phyloP scores from a whole-genome alignment of 2,113 vertebrate genomes.

The Melanocharis versteri region DNA sequence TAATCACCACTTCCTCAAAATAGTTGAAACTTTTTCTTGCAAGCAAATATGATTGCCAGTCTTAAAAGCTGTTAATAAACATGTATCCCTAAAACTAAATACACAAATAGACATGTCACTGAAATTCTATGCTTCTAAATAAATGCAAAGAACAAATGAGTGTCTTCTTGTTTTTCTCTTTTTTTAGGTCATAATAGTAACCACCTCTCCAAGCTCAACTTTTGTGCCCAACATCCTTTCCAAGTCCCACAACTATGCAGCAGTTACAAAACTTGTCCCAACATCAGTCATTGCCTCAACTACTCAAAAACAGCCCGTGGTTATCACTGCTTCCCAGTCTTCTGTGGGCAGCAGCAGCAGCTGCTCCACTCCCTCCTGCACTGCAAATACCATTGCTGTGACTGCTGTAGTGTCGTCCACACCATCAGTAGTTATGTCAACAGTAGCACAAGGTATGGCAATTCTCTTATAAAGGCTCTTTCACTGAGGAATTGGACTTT shows the following conservation, averaged over 20 bases:
- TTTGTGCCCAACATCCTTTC: slow-evolving; percentile 99
- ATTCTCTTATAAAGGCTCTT: background rate
- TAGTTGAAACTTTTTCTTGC: background rate
- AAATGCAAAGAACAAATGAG: slow-evolving; percentile 42
- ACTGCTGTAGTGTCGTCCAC: slow-evolving; percentile 90
- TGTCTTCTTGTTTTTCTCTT: background rate
- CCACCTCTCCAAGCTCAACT: slow-evolving; percentile 94
- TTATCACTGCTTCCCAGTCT: slow-evolving; percentile 85
- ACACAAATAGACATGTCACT: background rate
- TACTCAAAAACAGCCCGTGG: slow-evolving; percentile 90
- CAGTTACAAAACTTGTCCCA: slow-evolving; percentile 89
- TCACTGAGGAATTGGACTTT: background rate
- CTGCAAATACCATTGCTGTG: slow-evolving; percentile 82
- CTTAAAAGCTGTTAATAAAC: background rate
- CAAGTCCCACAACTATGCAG: slow-evolving; percentile 95
- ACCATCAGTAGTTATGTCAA: slow-evolving; percentile 93
- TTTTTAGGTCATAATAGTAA: slow-evolving; percentile 95
- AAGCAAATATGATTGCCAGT: background rate
- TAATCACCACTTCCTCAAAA: background rate
- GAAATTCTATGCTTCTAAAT: background rate
- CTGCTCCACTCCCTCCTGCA: slow-evolving; percentile 71
- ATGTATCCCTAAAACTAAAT: background rate
- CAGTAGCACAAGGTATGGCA: slow-evolving; percentile 84
- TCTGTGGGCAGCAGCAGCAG: slow-evolving; percentile 68
- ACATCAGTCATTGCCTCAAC: slow-evolving; percentile 84